Evolutionary conservation across 2,113 vertebrate species (phyloP), one percentile per base, ranked within the genome.

Genomic region (Chrysochloris asiatica): DNA sequence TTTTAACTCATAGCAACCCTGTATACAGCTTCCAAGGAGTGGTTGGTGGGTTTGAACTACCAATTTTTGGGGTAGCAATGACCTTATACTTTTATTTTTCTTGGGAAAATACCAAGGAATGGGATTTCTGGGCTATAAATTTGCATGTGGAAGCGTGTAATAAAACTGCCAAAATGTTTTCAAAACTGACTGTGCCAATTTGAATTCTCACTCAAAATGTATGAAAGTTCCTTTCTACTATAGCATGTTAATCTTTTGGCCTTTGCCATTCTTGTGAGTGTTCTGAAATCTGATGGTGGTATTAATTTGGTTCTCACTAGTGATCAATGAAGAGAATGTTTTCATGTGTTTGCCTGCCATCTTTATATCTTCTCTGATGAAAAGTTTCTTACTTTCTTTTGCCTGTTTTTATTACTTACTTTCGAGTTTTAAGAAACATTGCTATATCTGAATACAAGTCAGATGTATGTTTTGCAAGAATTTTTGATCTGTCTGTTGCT

Each of bases 401-500:
- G 41, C 4, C 8, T 4, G 41, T 48, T 75, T 89, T 86, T 77
- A 83, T 92, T 75, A 47, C 61, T 73, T 77, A 89, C 30, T 80
- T 4, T 71, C 84, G 54, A 78, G 6, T 81, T 45, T 87, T 36
- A 72, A 63, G 47, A 88, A n/a, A 87, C 72, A 6, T 59, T 84
- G 22, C 13, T 84, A 19, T 71, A 69, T 75, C 19, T 85, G 38
- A 92, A 80, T 75, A 67, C 28, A 91, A 38, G 54, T 59, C 54
- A 77, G 80, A 45, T 88, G 59, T 22, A 54, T 48, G 11, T 84
- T 69, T 86, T 89, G 8, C 30, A 92, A 87, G 82, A 38, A 67
- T 61, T 72, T 87, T 47, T n/a, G 78, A 28, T 91, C 59, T 73
- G 12, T 79, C 43, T 79, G 38, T 73, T 47, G 6, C 14, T 63